phyloP scores from a whole-genome alignment of 2,113 vertebrate species.

The Rynchops niger region DNA sequence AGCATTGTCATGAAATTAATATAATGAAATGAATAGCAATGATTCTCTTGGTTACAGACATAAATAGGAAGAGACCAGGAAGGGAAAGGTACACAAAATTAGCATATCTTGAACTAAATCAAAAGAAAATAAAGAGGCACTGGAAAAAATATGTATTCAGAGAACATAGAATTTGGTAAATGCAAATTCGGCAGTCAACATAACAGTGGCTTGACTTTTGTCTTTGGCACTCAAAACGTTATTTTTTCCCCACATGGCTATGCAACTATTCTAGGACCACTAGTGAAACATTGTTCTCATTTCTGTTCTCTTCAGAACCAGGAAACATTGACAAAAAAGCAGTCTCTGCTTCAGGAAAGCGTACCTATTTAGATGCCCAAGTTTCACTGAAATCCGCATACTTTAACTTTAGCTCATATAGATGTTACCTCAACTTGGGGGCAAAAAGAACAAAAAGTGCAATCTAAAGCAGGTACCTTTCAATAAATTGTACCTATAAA shows the following conservation, averaged over 20 bases:
- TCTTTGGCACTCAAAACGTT: fast-evolving
- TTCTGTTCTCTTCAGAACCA: neutral
- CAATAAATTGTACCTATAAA: neutral
- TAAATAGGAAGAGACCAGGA: neutral
- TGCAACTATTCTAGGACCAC: neutral
- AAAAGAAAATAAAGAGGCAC: neutral
- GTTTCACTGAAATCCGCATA: neutral
- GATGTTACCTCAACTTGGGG: neutral
- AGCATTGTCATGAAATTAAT: neutral
- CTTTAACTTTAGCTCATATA: neutral
- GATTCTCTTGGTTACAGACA: neutral
- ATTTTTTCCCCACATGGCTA: neutral
- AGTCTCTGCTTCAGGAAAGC: neutral
- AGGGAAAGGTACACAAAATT: neutral
- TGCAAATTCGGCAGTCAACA: neutral
- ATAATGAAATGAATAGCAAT: neutral
- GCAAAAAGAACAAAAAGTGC: neutral
- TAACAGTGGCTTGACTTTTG: neutral
- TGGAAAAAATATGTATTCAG: neutral
- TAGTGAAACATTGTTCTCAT: neutral
- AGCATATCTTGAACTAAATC: neutral
- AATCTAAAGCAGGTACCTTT: neutral
- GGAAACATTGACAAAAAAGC: neutral
- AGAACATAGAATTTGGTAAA: neutral
- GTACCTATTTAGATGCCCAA: neutral